Evolutionary conservation across 2,888 invertebrate genomes (phyloP), one percentile per base, ranked within the genome.

Genomic region (Polymixis flavicincta): DNA sequence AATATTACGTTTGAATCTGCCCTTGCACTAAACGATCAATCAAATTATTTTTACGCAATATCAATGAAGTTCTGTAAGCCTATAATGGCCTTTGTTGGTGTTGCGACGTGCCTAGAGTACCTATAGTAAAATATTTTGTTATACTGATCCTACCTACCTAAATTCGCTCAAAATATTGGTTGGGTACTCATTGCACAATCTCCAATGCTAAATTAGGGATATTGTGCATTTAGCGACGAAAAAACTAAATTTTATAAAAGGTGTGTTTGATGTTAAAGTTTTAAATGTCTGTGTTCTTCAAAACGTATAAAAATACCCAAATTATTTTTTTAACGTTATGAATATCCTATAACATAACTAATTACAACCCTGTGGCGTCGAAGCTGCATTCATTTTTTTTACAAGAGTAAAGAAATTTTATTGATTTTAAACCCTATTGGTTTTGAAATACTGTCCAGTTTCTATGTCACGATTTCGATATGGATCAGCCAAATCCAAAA

Each of bases 321-420:
- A 54, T 74, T 11, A 32, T 61, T 63, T 19, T 71, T 74, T 25
- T 54, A 71, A 71, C 13, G 32, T 61, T 54, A 54, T 71, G 25
- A 61, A 71, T 61, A 59, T 50, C 32, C 32, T 37, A 61, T 45
- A 73, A 25, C 22, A 13, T 25, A 55, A 55, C 37, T 48, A 48
- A 63, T 60, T 45, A 42, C 37, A 37, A 61, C 8, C 32, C 17
- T 25, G 17, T n/a, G 25, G 55, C 55, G 28, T 48, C 13, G 48
- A 48, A 71, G 55, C 7, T 37, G 28, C 52, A 42, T 69, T 69
- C 17, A 60, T 45, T 25, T 63, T 63, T 48, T 48, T 17, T 4
- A 32, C 4, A 1, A 6, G 2, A 0, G 9, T 22, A 3, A 4
- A 2, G n/a, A 72, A n/a, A n/a, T n/a, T n/a, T n/a, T n/a, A 13